Evolutionary conservation across 2,113 vertebrate species (phyloP), one percentile per base, ranked within the genome.

Genomic region (Coracopsis vasa): DNA sequence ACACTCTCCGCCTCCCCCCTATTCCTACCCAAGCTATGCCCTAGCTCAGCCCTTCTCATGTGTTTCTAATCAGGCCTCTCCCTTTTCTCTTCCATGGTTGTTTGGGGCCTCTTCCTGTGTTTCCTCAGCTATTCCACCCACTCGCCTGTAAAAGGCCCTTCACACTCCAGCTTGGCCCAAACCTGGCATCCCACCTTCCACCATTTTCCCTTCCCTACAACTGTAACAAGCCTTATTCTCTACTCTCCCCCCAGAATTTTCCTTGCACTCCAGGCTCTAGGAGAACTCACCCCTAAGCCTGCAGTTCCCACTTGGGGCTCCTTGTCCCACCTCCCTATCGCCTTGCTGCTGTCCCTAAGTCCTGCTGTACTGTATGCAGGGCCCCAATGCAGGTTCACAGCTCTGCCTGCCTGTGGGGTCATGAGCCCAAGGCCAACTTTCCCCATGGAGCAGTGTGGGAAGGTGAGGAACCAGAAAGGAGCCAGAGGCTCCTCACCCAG

Each of bases 1-100:
- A 2, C 1, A 33, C 24, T 29, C 11, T 47, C 6, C 4, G 33
- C 24, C 23, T 0, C 0, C 7, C 19, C 10, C 6, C 33, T 6
- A 11, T 28, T 66, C 24, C 53, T 25, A 44, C 62, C 56, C 66
- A 50, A 58, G 23, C 48, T 42, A 2, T 35, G 53, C 18, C 69
- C 41, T 15, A 47, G 11, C 42, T 79, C 31, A 90, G 60, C 56
- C 47, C 9, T 78, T 62, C 73, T 33, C 7, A 0, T 0, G 3
- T 5, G 11, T 35, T 87, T 80, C n/a, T 13, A 8, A 39, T 45
- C 23, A 31, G 62, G 47, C 14, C 21, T 72, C 51, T 95, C 65
- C 42, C 27, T 69, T 69, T 82, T 51, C 61, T 11, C 8, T 65
- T 47, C 60, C 42, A 2, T 6, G 2, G 14, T 33, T 42, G 15